These are phyloP conservation scores for Tilapia sparmanii DNA, from an alignment of 2,113 vertebrate species.

Conservation along the genomic window DNA sequence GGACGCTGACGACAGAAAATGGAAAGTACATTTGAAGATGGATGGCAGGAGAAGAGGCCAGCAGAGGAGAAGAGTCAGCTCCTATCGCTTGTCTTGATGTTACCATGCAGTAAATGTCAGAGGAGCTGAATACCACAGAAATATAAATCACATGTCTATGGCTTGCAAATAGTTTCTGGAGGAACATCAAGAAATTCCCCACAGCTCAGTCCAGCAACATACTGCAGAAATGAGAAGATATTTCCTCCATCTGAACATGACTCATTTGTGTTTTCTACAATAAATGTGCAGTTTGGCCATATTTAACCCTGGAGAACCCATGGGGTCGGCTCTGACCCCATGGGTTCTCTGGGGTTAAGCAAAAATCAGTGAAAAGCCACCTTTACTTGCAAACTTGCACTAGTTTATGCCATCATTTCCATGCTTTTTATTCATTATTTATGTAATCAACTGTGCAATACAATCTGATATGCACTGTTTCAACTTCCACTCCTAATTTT, in stretches of 20 bases:
- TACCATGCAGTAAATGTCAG: neutral
- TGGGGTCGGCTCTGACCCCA: no score
- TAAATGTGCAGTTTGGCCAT: neutral
- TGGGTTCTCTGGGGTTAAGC: no score
- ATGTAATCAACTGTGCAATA: neutral
- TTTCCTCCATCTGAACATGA: neutral
- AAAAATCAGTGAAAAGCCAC: neutral
- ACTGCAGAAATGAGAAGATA: neutral
- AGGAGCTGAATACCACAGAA: neutral
- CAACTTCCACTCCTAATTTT: neutral
- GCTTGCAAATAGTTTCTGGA: neutral
- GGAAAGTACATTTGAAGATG: neutral
- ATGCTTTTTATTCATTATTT: neutral
- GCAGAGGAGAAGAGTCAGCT: neutral
- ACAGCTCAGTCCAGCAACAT: neutral
- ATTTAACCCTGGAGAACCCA: no score
- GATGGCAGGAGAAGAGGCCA: neutral
- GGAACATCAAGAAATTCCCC: slow-evolving; percentile 3
- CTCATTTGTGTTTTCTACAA: neutral
- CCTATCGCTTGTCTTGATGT: neutral
- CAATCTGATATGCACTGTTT: fast-evolving
- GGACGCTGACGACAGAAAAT: neutral
- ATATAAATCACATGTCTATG: neutral
- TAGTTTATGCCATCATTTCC: neutral
- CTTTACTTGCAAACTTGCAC: neutral